Percentiles rank a stretch among this genome's conserved stretches.
These are phyloP conservation scores for Spodoptera exigua DNA, from an alignment of 2,888 invertebrate genomes.

Conservation along the genomic window DNA sequence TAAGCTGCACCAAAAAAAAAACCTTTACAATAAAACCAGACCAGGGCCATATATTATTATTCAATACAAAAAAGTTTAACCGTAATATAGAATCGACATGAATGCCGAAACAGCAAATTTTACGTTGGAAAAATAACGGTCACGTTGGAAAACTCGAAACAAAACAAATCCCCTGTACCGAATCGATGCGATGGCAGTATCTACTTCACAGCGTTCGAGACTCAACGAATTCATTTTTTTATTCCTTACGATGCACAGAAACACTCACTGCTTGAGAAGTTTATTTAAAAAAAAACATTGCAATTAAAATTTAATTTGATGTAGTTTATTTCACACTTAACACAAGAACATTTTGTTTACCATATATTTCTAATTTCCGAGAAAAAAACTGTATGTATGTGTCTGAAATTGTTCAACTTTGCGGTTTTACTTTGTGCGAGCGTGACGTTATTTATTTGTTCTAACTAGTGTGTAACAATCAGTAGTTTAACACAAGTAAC, in stretches of 20 bases:
- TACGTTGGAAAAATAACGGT: constrained; percentile 32
- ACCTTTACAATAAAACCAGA: constrained; percentile 37
- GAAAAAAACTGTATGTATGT: too few relatives aligned
- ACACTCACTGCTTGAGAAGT: constrained; percentile 4
- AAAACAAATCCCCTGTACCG: constrained; percentile 36
- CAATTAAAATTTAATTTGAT: too few relatives aligned
- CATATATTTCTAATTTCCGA: too few relatives aligned
- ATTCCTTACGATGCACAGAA: constrained; percentile 16
- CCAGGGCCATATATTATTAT: constrained; percentile 37
- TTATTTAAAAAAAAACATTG: background rate
- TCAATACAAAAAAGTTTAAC: constrained; percentile 48
- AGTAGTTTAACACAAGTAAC: too few relatives aligned
- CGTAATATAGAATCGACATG: constrained; percentile 43
- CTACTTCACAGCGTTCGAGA: constrained; percentile 16
- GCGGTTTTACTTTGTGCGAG: too few relatives aligned
- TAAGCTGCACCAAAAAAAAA: constrained; percentile 21
- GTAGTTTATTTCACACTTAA: too few relatives aligned
- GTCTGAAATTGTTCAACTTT: too few relatives aligned
- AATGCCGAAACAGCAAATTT: constrained; percentile 43
- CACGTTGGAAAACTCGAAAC: constrained; percentile 42
- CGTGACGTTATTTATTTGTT: too few relatives aligned
- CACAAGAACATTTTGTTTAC: too few relatives aligned
- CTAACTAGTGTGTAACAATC: too few relatives aligned
- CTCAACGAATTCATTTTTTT: constrained; percentile 9
- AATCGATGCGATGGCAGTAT: constrained; percentile 19